Conservation (phyloP, 2,797 vertebrate species). For the Chelmon rostratus region DNA sequence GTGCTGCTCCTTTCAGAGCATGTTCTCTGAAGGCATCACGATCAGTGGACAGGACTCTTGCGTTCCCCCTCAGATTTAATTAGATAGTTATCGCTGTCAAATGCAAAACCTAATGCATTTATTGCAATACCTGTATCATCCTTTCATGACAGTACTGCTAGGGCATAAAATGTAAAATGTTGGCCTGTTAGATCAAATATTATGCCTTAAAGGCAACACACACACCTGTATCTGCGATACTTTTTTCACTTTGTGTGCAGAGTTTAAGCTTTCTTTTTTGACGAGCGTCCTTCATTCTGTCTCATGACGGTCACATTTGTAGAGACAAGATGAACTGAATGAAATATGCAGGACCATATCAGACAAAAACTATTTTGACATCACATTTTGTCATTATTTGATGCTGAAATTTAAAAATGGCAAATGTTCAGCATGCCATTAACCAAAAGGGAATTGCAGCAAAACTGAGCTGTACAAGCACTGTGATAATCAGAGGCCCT, state of each 20-base stretch:
- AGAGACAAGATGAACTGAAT: too few relatives aligned
- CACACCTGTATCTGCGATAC: background rate
- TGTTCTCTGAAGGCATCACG: slow-evolving; percentile 12
- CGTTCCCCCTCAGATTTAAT: slow-evolving; percentile 39
- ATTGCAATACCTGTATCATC: background rate
- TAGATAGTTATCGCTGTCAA: slow-evolving; percentile 22
- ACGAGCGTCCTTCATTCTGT: too few relatives aligned
- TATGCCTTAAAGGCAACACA: background rate
- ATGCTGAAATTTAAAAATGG: too few relatives aligned
- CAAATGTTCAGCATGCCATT: too few relatives aligned
- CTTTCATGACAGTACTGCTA: background rate
- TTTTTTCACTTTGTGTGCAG: too few relatives aligned
- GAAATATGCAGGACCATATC: too few relatives aligned
- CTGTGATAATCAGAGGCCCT: background rate
- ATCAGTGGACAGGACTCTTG: slow-evolving; percentile 1
- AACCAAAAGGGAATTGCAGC: background rate
- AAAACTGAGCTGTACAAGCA: background rate
- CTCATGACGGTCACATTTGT: too few relatives aligned
- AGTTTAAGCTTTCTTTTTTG: too few relatives aligned
- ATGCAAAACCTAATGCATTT: background rate
- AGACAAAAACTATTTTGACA: too few relatives aligned
- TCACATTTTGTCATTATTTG: too few relatives aligned
- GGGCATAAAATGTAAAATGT: background rate
- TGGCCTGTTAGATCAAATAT: background rate
- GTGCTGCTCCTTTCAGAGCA: slow-evolving; percentile 10